phyloP scores from a whole-genome alignment of 2,797 vertebrate genomes.

The Ctenopoma multispine region DNA sequence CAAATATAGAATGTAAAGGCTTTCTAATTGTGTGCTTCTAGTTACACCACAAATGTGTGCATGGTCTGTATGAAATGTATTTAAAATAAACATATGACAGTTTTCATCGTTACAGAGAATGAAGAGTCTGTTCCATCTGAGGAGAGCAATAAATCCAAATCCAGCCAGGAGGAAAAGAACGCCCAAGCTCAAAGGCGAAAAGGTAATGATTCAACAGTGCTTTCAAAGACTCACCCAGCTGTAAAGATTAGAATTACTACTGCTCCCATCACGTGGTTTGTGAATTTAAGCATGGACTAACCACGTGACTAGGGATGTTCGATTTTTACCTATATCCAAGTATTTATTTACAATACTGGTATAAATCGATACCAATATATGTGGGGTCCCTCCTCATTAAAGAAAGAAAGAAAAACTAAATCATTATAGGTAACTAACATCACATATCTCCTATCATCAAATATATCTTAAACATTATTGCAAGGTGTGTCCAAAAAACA shows the following conservation, averaged over 20 bases:
- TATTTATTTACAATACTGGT: too few relatives aligned
- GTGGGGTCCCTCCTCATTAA: too few relatives aligned
- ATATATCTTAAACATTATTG: too few relatives aligned
- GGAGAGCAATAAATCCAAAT: slow-evolving; percentile 90
- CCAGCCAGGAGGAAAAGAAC: slow-evolving; percentile 86
- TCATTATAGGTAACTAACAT: too few relatives aligned
- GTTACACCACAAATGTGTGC: background rate
- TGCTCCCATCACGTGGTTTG: background rate
- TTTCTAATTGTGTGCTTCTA: background rate
- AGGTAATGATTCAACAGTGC: slow-evolving; percentile 52
- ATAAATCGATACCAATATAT: too few relatives aligned
- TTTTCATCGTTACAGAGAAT: slow-evolving; percentile 86
- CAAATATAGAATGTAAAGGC: background rate
- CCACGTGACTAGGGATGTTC: too few relatives aligned
- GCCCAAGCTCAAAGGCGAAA: slow-evolving; percentile 63
- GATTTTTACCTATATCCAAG: too few relatives aligned
- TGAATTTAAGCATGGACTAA: background rate
- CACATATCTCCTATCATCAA: too few relatives aligned
- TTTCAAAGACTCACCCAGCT: background rate
- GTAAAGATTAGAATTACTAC: background rate
- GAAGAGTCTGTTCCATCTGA: slow-evolving; percentile 88
- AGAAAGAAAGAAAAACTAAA: too few relatives aligned
- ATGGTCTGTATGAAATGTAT: background rate
- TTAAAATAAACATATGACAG: slow-evolving; percentile 31
- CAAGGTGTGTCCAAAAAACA: too few relatives aligned